Conservation (phyloP, 2,888 invertebrate genomes). For the Parnassius orleans region DNA sequence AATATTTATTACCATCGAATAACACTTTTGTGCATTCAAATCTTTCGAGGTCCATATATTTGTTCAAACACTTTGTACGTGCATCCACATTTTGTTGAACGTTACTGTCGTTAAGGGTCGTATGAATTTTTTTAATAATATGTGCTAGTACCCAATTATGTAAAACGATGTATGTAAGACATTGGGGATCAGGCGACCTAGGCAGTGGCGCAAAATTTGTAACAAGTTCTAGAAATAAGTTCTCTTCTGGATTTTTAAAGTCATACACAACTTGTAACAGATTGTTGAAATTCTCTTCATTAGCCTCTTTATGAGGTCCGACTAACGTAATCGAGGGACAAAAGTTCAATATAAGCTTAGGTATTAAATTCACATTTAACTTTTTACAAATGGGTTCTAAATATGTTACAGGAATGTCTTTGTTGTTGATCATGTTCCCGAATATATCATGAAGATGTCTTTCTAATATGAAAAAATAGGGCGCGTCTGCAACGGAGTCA, state of each 20-base stretch:
- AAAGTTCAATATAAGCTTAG: conserved; percentile 86
- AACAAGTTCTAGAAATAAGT: conserved; percentile 71
- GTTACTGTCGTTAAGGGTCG: conserved; percentile 70
- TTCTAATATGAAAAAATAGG: conserved; percentile 78
- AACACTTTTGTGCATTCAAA: conserved; percentile 76
- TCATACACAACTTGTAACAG: conserved; percentile 66
- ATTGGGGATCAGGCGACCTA: conserved; percentile 72
- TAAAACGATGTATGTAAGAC: conserved; percentile 82
- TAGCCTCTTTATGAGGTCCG: conserved; percentile 61
- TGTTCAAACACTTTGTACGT: conserved; percentile 81
- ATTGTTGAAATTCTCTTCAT: conserved; percentile 62
- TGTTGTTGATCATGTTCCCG: conserved; percentile 84
- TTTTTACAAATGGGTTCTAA: conserved; percentile 85
- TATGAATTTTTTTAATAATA: conserved; percentile 84
- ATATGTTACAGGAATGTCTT: conserved; percentile 83
- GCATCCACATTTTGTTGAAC: conserved; percentile 77
- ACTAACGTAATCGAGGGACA: conserved; percentile 83
- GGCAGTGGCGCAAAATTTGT: conserved; percentile 67
- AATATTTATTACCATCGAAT: conserved; percentile 79
- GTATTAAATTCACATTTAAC: conserved; percentile 86
- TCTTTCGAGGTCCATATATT: conserved; percentile 79
- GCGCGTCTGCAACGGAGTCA: conserved; percentile 48
- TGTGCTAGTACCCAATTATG: conserved; percentile 86
- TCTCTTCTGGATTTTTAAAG: conserved; percentile 69
- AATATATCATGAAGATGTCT: conserved; percentile 82